Evolutionary conservation across 2,888 invertebrate species (phyloP).

Genomic region (Galeruca laticollis): DNA sequence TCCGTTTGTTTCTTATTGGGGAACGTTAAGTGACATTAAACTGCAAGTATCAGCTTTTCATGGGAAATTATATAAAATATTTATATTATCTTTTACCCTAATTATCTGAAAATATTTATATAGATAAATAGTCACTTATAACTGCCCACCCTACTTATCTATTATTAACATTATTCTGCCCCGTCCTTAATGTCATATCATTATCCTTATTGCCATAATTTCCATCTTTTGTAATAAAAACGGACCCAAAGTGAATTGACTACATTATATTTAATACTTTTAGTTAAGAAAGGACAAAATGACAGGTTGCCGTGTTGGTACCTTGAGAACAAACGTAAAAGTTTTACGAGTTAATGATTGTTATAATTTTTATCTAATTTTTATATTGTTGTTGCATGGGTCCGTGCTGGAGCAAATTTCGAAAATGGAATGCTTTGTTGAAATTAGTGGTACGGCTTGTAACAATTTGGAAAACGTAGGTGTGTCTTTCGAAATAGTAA

Average conservation of each 20-base stretch:
- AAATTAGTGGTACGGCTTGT: no score
- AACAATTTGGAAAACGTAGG: not conserved
- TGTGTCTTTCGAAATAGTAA: not conserved
- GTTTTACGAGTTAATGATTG: not conserved
- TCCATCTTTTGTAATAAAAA: constrained; percentile 7
- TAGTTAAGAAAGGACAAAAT: constrained; percentile 11
- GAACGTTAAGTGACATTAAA: no score
- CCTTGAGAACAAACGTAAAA: not conserved
- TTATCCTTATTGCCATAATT: constrained; percentile 17
- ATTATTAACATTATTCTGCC: constrained; percentile 16
- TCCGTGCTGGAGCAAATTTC: not conserved
- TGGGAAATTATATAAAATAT: no score
- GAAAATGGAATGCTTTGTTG: not conserved
- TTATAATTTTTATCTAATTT: not conserved
- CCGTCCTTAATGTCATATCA: constrained; percentile 23
- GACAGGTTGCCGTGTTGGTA: not conserved
- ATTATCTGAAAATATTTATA: not conserved
- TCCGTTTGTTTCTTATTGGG: no score
- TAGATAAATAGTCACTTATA: not conserved
- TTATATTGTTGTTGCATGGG: not conserved
- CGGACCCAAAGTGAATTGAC: constrained; percentile 16
- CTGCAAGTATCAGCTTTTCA: no score
- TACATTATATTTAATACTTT: constrained; percentile 23
- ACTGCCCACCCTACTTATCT: constrained; percentile 14
- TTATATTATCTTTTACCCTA: not conserved